A percentile compares a stretch with the other conserved stretches of the same genome.
Evolutionary conservation across 2,888 invertebrate species (phyloP).

Genomic region (Lampropteryx suffumata): DNA sequence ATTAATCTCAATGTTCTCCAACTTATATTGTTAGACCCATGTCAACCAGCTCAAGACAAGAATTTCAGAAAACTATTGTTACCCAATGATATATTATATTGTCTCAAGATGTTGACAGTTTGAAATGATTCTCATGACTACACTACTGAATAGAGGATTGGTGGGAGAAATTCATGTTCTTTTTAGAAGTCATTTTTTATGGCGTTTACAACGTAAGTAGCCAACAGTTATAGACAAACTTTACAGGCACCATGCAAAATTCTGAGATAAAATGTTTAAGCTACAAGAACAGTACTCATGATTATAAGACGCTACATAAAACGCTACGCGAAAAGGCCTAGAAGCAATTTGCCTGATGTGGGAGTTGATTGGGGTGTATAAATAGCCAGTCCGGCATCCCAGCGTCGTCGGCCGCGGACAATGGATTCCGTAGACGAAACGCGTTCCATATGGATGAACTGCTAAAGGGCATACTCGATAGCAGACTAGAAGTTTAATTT

Average conservation of each 20-base stretch:
- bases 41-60: constrained; percentile 40
- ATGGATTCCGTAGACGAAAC: constrained; percentile 76
- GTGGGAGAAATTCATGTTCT: too few species aligned
- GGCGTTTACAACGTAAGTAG: too few species aligned
- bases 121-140: constrained; percentile 6
- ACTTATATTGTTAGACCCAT: constrained; percentile 42
- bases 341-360: constrained; percentile 56
- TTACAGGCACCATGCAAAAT: not conserved
- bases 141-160: too few species aligned
- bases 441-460: constrained; percentile 78
- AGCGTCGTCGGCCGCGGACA: constrained; percentile 62
- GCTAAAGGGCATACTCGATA: constrained; percentile 65
- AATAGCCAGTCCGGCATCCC: constrained; percentile 66
- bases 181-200: too few species aligned
- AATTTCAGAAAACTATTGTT: constrained; percentile 26
- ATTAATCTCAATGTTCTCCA: constrained; percentile 51
- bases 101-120: constrained; percentile 1
- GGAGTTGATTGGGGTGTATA: constrained; percentile 66
- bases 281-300: not conserved
- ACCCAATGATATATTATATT: constrained; percentile 11
- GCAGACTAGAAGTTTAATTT: constrained; percentile 43
- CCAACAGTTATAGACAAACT: too few species aligned
- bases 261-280: not conserved
- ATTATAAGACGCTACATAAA: constrained; percentile 42
- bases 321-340: constrained; percentile 41